Percentiles rank a stretch among this genome's conserved stretches.
Evolutionary conservation across 2,888 invertebrate species (phyloP).

Genomic region (Cosmia pyralina): DNA sequence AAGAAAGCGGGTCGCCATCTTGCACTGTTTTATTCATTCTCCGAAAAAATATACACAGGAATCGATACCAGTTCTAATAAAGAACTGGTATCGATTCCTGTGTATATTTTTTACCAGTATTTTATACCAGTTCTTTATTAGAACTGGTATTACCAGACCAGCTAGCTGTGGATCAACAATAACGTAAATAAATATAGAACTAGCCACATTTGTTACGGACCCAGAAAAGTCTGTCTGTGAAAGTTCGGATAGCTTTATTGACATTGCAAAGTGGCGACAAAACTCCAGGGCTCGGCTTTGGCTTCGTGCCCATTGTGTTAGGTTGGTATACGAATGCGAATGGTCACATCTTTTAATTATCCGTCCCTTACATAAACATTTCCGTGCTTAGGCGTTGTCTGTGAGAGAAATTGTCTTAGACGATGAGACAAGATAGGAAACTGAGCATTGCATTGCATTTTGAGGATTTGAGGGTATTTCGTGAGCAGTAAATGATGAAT

Average conservation of each 20-base stretch:
- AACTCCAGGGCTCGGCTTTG: slow-evolving; percentile 33
- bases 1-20: no score
- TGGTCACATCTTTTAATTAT: slow-evolving; percentile 44
- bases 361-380: slow-evolving; percentile 48
- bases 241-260: slow-evolving; percentile 38
- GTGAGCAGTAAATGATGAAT: neutral
- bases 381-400: slow-evolving; percentile 16
- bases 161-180: neutral
- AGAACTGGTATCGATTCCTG: slow-evolving; percentile 4
- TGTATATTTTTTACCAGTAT: no score
- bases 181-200: slow-evolving; percentile 18
- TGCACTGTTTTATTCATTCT: no score
- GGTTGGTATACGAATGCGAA: slow-evolving; percentile 34
- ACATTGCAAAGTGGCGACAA: slow-evolving; percentile 34
- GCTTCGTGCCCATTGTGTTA: slow-evolving; percentile 35
- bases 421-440: no score
- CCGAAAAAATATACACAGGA: no score
- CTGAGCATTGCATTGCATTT: neutral
- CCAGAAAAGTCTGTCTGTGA: slow-evolving; percentile 29
- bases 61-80: no score
- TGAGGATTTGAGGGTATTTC: neutral
- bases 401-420: slow-evolving; percentile 13
- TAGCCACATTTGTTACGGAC: slow-evolving; percentile 3
- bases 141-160: neutral
- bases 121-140: no score